Evolutionary conservation across 2,113 vertebrate species (phyloP), one percentile per base, ranked within the genome.

Genomic region (Cavia aperea): DNA sequence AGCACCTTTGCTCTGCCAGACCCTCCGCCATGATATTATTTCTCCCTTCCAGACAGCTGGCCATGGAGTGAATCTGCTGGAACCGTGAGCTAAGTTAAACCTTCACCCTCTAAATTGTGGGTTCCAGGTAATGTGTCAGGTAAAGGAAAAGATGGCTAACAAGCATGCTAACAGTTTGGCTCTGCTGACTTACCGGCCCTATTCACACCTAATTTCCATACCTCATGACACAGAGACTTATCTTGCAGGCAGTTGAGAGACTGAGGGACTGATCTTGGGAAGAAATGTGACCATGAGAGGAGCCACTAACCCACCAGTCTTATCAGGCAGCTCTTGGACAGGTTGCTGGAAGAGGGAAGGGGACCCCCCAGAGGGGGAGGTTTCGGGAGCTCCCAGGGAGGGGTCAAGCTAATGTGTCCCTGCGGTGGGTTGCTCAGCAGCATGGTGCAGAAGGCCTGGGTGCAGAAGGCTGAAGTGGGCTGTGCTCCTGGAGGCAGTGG

Each of bases 391-490:
- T 63, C 29, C 43, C 21, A n/a, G 3, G 29, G 68, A 46, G 62
- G 23, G 2, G 39, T 43, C 51, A 16, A 11, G 43, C 1, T 7
- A 24, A 4, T 3, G 4, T 19, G 15, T 54, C 21, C 33, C 51
- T 14, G 63, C 21, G 29, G 43, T 6, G 29, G 39, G 39, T 4
- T 23, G 12, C 72, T 78, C 60, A 3, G 18, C 46, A 84, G 81
- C 84, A 23, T 33, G 62, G 33, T 65, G 26, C 31, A 33, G 36
- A 29, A 24, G 21, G 31, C 51, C 5, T 78, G n/a, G 46, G 13
- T 66, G 1, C 12, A 7, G 11, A 4, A 19, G 13, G 79, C 21
- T 4, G 10, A 4, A 29, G 12, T 4, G 14, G 0, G 21, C 13
- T 36, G 36, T 14, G 43, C 12, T 60, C 68, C 84, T 49, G 43